Conservation (phyloP, 2,113 vertebrate species). For the Halcyon malimbica region DNA sequence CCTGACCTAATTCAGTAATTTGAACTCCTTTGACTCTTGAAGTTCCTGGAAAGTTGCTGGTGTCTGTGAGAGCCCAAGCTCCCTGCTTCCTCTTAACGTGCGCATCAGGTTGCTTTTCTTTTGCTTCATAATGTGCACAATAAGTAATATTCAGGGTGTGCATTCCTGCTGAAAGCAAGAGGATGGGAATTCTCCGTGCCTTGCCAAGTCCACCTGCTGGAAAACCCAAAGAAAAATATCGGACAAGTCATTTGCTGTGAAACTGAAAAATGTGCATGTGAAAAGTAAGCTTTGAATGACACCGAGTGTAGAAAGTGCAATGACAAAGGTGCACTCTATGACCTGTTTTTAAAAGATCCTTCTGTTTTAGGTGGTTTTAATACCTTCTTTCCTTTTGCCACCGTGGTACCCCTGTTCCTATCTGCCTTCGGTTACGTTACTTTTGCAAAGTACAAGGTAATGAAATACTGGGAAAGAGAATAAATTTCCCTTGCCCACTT, state of each 20-base stretch:
- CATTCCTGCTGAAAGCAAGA: neutral
- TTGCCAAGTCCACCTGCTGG: neutral
- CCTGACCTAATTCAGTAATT: neutral
- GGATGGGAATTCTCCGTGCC: neutral
- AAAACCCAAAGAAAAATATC: neutral
- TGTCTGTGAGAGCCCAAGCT: neutral
- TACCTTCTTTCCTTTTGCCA: neutral
- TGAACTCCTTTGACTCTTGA: neutral
- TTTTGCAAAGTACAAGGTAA: neutral
- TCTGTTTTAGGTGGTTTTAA: neutral
- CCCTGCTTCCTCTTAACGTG: neutral
- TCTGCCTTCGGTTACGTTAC: neutral
- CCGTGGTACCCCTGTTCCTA: neutral
- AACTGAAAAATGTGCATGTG: neutral
- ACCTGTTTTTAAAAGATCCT: neutral
- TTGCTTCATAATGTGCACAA: neutral
- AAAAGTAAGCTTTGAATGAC: neutral
- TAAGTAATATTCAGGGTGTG: neutral
- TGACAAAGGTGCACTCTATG: neutral
- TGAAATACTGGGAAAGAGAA: neutral
- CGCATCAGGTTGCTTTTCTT: neutral
- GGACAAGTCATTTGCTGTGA: neutral
- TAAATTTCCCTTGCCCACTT: neutral
- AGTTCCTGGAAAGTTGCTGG: conserved; percentile 20
- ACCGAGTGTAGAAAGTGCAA: neutral